A percentile compares a stretch with the other conserved stretches of the same genome.
These are phyloP conservation scores for Epinotia nisella DNA, from an alignment of 2,888 invertebrate species.

Conservation along the genomic window DNA sequence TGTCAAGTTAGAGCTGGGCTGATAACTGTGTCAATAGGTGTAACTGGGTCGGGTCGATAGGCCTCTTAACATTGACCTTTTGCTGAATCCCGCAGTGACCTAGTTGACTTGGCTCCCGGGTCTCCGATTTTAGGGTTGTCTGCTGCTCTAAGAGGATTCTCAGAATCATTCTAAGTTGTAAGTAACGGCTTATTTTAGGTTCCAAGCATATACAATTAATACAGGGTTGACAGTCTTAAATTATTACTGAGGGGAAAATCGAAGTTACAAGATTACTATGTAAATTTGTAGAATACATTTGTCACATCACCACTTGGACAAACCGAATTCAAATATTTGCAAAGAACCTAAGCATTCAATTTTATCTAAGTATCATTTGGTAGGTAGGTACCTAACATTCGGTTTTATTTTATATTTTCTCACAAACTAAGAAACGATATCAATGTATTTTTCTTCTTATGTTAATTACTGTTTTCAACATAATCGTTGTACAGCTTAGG, in stretches of 20 bases:
- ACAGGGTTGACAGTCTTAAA: background rate
- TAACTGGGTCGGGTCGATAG: conserved; percentile 34
- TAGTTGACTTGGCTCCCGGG: conserved; percentile 24
- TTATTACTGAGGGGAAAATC: background rate
- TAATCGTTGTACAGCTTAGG: too few relatives aligned
- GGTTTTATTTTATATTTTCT: too few relatives aligned
- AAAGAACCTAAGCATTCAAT: too few relatives aligned
- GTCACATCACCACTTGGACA: too few relatives aligned
- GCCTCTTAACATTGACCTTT: conserved; percentile 44
- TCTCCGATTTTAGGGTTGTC: conserved; percentile 1
- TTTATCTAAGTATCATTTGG: too few relatives aligned
- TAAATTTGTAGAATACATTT: background rate
- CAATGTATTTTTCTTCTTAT: too few relatives aligned
- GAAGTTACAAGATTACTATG: background rate
- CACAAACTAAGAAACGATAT: too few relatives aligned
- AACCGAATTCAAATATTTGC: too few relatives aligned
- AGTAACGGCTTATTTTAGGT: background rate
- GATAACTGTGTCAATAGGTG: conserved; percentile 37
- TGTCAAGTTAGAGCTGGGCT: conserved; percentile 27
- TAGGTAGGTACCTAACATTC: too few relatives aligned
- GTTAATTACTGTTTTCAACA: too few relatives aligned
- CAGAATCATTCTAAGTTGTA: background rate
- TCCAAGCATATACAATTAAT: background rate
- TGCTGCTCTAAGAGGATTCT: background rate
- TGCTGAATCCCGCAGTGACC: conserved; percentile 27